Conservation (phyloP, 1,140 invertebrate species). For the Drosophila bipectinata region DNA sequence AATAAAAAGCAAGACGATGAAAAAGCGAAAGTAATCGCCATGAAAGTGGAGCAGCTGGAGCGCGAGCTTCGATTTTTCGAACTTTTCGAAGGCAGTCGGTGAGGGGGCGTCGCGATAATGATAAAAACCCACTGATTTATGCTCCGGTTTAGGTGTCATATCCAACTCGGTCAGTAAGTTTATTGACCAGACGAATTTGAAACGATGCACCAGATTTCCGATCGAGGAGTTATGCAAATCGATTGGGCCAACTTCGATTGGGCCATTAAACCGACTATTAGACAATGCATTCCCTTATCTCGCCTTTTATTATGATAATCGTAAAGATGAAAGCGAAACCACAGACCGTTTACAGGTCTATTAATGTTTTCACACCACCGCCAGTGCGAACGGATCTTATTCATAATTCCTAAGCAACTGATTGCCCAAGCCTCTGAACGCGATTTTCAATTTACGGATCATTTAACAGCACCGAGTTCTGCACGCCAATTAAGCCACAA, state of each 20-base stretch:
- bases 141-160: slow-evolving; percentile 29
- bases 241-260: slow-evolving; percentile 42
- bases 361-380: neutral
- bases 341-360: too few relatives aligned
- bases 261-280: slow-evolving; percentile 36
- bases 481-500: slow-evolving; percentile 37
- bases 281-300: slow-evolving; percentile 36
- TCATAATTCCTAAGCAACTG: neutral
- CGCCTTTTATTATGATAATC: slow-evolving; percentile 33
- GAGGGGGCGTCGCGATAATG: slow-evolving; percentile 59
- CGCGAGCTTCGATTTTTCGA: slow-evolving; percentile 4
- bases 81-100: slow-evolving; percentile 62
- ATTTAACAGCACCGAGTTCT: slow-evolving; percentile 34
- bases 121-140: neutral
- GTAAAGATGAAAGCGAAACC: neutral
- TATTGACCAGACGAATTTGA: slow-evolving; percentile 67
- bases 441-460: slow-evolving; percentile 48
- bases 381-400: neutral
- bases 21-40: slow-evolving; percentile 79
- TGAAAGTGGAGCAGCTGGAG: slow-evolving; percentile 66
- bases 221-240: slow-evolving; percentile 53
- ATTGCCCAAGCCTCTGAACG: slow-evolving; percentile 11
- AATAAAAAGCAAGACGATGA: slow-evolving; percentile 9
- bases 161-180: slow-evolving; percentile 78
- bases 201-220: slow-evolving; percentile 49